Evolutionary conservation across 2,113 vertebrate genomes (phyloP), one percentile per base, ranked within the genome.

Genomic region (Hassar affinis): DNA sequence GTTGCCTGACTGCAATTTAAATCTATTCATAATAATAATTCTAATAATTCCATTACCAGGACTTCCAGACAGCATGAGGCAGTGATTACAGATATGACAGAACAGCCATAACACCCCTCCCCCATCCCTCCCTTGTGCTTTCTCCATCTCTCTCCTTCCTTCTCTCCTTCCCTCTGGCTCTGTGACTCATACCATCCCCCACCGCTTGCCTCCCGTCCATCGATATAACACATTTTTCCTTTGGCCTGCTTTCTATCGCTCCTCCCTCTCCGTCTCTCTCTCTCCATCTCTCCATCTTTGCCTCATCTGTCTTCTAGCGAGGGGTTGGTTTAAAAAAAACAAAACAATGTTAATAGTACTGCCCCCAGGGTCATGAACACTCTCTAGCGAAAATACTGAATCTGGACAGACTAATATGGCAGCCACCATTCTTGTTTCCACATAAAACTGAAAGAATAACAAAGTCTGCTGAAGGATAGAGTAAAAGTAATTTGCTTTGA

Each of bases 181-280:
- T 12, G 14, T 84, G 76, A 71, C 77, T 78, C 75, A 61, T 27
- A 79, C 83, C 83, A 79, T 84, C 83, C 83, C 83, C 83, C 66
- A 84, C 10, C 15, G 54, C 38, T 49, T 49, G 66, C 83, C 68
- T 80, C 68, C 66, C 62, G 66, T 62, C 83, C 77, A 84, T 80
- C 76, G 27, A 74, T 72, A 59, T 35, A 84, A 78, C 76, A 79
- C 66, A 62, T 79, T 79, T 79, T 57, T 57, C 45, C 59, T 71
- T 80, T 86, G 85, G 74, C 78, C 85, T 71, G 82, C 11, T 68
- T 82, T 61, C 35, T 66, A 49, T 25, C 15, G 11, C 54, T 61
- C 49, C 8, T 68, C 27, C 6, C 35, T 68, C 45, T 59, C 47
- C 30, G 2, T 38, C 52, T 61, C 35, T 45, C 25, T 17, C 4